Base-by-base conservation (phyloP, 2,797 vertebrate species). In the Smutsia gigantea region DNA sequence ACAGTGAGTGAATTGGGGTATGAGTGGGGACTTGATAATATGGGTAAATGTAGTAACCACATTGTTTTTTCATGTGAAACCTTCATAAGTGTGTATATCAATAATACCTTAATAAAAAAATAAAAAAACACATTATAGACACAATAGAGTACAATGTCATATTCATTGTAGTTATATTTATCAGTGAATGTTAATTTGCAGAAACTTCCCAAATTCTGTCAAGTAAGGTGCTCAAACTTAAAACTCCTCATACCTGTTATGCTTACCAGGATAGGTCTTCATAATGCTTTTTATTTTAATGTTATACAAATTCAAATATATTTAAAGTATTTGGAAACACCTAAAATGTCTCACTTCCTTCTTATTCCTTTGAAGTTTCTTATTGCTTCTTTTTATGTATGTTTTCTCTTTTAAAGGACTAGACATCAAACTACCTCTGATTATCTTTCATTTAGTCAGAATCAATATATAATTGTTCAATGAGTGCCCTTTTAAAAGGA, bases 251-350 rank as follows among this genome's bases (percentile, higher is more conserved):
- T 37, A n/a, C 75, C 27, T 69, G 23, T 55, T 71, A 9, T 15
- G 37, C 4, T 82, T 29, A 57, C 0, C 7, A 87, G 37, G 25
- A 51, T 18, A 92, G 13, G 25, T 51, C 34, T 86, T 51, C 37
- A 18, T 42, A 51, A 79, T 69, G 17, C 19, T 63, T 87, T 66
- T 27, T 63, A 72, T 29, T 87, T 97, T 90, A 83, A 27, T 49
- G 74, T 82, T 53, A 31, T 29, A 59, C 66, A 17, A 64, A 57
- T 68, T 77, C 37, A 57, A 77, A 78, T 78, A 25, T 51, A 69
- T 71, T 85, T 89, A 88, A 93, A 93, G 78, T 93, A 95, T 51
- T 74, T 87, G 27, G 51, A 89, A 78, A 89, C 12, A 86, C 27
- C 78, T 86, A 83, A 83, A 92, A 87, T 79, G 37, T 12, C n/a